A percentile compares a stretch with the other conserved stretches of the same genome.
phyloP scores from a whole-genome alignment of 2,113 vertebrate genomes.

The Fregetta grallaria region DNA sequence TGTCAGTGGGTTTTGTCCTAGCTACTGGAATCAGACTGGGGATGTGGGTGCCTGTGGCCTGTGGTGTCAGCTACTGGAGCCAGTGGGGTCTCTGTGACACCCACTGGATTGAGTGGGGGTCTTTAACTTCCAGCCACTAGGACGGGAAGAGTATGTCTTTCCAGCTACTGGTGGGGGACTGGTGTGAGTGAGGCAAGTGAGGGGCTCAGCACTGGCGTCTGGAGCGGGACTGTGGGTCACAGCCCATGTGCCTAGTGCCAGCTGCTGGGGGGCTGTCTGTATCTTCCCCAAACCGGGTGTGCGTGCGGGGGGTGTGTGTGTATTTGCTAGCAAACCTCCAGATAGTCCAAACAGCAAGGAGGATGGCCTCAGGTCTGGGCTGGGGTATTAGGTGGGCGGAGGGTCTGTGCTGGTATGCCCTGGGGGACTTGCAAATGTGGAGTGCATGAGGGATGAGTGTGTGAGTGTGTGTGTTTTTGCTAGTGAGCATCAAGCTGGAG shows the following conservation, averaged over 20 bases:
- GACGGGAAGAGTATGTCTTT: background rate
- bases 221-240: background rate
- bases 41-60: too few species aligned
- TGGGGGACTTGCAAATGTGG: background rate
- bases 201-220: fast-evolving
- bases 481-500: background rate
- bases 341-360: background rate
- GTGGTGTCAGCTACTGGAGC: background rate
- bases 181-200: background rate
- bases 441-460: background rate
- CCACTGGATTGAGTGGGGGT: background rate
- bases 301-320: background rate
- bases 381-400: background rate
- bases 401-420: background rate
- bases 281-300: background rate
- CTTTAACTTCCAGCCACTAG: background rate
- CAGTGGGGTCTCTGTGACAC: background rate
- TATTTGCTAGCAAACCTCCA: background rate
- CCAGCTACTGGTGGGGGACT: background rate
- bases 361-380: fast-evolving
- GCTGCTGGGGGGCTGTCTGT: background rate
- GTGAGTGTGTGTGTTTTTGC: background rate
- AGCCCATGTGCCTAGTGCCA: background rate
- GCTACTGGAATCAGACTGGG: background rate
- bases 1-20: background rate